Conservation (phyloP, 2,797 vertebrate genomes). For the Acanthiza pusilla region DNA sequence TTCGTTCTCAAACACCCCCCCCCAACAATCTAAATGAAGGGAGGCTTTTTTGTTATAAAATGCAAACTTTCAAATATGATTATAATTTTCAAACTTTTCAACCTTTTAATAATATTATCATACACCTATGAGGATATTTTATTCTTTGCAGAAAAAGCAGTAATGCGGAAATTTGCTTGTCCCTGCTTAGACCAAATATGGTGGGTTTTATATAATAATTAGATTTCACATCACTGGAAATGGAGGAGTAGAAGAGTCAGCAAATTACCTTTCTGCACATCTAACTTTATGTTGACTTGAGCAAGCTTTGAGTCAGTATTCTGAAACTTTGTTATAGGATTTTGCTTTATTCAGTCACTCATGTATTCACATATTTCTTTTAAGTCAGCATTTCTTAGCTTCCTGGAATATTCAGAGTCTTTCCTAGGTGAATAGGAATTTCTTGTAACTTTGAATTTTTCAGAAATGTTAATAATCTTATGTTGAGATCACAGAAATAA, state of each 20-base stretch:
- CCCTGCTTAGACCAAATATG: not conserved
- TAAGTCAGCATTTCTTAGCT: not conserved
- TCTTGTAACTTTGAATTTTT: not conserved
- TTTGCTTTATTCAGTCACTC: not conserved
- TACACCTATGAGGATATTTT: not conserved
- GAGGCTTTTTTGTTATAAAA: not conserved
- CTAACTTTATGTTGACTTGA: not conserved
- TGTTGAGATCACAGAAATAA: not conserved
- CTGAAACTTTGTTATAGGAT: not conserved
- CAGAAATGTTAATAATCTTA: not conserved
- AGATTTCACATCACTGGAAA: not conserved
- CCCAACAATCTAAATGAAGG: not conserved
- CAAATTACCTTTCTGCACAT: not conserved
- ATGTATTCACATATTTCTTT: not conserved
- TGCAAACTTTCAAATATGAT: not conserved
- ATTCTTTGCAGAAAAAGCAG: not conserved
- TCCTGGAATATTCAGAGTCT: not conserved
- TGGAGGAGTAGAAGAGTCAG: not conserved
- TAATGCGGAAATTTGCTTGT: not conserved
- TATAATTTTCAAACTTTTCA: fast-evolving
- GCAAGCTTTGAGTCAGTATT: not conserved
- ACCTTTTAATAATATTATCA: not conserved
- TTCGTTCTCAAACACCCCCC: not conserved
- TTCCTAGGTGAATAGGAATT: not conserved
- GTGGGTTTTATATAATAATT: not conserved